Conservation (phyloP, 2,888 invertebrate genomes). For the Amphipyra tragopoginis region DNA sequence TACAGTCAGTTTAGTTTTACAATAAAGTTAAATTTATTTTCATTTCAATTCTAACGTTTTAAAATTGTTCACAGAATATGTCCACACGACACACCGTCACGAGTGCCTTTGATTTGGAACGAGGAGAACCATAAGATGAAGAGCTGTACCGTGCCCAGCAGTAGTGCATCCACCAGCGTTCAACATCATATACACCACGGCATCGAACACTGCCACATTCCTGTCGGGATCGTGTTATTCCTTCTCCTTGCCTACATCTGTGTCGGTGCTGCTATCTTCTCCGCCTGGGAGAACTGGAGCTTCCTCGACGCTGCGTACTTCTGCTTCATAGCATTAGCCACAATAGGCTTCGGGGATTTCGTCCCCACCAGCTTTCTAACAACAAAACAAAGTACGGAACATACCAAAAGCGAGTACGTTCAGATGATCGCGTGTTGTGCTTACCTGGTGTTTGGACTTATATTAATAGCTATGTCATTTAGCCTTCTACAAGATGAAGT, state of each 20-base stretch:
- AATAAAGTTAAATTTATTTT: slow-evolving; percentile 7
- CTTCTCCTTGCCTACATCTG: slow-evolving; percentile 93
- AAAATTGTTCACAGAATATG: slow-evolving; percentile 77
- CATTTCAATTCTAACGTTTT: slow-evolving; percentile 1
- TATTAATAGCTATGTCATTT: slow-evolving; percentile 95
- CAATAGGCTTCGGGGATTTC: slow-evolving; percentile 95
- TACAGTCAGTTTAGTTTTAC: slow-evolving; percentile 1
- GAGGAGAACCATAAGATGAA: slow-evolving; percentile 82
- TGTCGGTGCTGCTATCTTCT: slow-evolving; percentile 94
- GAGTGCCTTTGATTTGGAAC: slow-evolving; percentile 93
- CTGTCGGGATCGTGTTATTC: slow-evolving; percentile 90
- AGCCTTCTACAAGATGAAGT: slow-evolving; percentile 95
- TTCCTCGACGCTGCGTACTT: slow-evolving; percentile 95
- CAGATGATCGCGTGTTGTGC: slow-evolving; percentile 95
- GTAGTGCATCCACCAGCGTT: slow-evolving; percentile 76
- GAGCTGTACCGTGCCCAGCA: slow-evolving; percentile 80
- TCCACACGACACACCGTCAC: slow-evolving; percentile 93
- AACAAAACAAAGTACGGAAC: slow-evolving; percentile 82
- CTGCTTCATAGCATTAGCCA: slow-evolving; percentile 95
- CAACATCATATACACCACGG: slow-evolving; percentile 75
- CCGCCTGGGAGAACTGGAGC: slow-evolving; percentile 95
- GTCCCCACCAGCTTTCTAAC: slow-evolving; percentile 91
- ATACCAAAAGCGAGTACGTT: slow-evolving; percentile 89
- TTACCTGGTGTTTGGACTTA: slow-evolving; percentile 94
- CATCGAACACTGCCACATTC: slow-evolving; percentile 84